Conservation (phyloP, 2,113 vertebrate genomes). For the Empidonax traillii region DNA sequence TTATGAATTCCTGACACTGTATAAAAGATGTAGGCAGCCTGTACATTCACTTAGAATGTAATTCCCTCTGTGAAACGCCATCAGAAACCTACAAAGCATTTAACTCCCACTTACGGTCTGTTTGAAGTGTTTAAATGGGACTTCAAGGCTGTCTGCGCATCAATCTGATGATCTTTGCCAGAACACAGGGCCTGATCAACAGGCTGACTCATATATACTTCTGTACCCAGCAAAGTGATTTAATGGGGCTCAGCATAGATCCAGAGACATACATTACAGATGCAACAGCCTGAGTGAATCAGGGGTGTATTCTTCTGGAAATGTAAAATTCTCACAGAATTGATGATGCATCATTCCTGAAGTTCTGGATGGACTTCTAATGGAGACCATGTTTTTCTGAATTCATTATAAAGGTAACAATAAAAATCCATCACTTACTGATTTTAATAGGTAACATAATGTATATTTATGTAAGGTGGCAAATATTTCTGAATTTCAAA, state of each 20-base stretch:
- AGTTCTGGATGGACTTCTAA: not conserved
- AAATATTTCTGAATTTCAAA: not conserved
- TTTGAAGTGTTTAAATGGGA: not conserved
- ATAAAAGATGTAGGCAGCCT: not conserved
- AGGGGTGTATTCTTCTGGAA: not conserved
- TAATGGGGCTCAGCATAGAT: not conserved
- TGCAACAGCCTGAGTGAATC: not conserved
- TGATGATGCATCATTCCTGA: not conserved
- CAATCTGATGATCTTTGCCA: not conserved
- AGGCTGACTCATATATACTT: not conserved
- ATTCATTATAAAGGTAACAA: not conserved
- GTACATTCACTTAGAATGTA: not conserved
- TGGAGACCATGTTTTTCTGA: not conserved
- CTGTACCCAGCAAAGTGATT: not conserved
- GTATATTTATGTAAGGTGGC: not conserved
- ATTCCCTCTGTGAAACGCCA: not conserved
- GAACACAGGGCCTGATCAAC: not conserved
- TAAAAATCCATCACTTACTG: not conserved
- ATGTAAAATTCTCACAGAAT: not conserved
- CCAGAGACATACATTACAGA: not conserved
- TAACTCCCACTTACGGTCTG: not conserved
- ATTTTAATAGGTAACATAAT: not conserved
- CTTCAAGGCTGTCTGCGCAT: not conserved
- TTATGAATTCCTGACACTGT: not conserved
- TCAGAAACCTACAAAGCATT: not conserved